These are phyloP conservation scores for Stigmatopora nigra DNA, from an alignment of 2,113 vertebrate genomes.

Conservation along the genomic window DNA sequence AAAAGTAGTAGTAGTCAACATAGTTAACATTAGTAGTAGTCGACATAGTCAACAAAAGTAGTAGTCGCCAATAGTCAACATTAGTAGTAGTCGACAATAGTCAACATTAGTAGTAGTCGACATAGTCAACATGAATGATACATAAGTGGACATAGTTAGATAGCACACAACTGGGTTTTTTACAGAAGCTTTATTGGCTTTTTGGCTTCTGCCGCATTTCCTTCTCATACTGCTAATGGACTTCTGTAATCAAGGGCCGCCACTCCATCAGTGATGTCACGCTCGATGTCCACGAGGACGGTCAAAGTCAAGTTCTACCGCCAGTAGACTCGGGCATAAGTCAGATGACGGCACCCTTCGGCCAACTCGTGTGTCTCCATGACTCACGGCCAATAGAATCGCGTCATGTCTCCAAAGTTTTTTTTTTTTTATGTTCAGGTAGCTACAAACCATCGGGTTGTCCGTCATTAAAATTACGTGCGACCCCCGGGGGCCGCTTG, in stretches of 20 bases:
- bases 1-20: no score
- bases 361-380: slow-evolving; percentile 12
- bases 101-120: no score
- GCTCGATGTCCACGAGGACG: not conserved
- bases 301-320: slow-evolving; percentile 5
- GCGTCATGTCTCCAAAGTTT: not conserved
- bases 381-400: not conserved
- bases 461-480: not conserved
- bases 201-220: slow-evolving; percentile 9
- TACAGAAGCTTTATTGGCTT: slow-evolving; percentile 15
- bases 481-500: not conserved
- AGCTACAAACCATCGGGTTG: not conserved
- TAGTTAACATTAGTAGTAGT: no score
- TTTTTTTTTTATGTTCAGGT: not conserved
- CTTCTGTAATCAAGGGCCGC: slow-evolving; percentile 18
- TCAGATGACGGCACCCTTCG: slow-evolving; percentile 16
- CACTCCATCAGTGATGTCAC: not conserved
- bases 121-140: no score
- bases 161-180: not conserved
- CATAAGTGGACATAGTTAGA: not conserved
- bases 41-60: no score
- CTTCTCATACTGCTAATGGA: slow-evolving; percentile 20
- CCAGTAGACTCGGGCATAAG: not conserved
- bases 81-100: no score
- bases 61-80: no score